These are phyloP conservation scores for Lagria hirta DNA, from an alignment of 2,888 invertebrate species.

Conservation along the genomic window DNA sequence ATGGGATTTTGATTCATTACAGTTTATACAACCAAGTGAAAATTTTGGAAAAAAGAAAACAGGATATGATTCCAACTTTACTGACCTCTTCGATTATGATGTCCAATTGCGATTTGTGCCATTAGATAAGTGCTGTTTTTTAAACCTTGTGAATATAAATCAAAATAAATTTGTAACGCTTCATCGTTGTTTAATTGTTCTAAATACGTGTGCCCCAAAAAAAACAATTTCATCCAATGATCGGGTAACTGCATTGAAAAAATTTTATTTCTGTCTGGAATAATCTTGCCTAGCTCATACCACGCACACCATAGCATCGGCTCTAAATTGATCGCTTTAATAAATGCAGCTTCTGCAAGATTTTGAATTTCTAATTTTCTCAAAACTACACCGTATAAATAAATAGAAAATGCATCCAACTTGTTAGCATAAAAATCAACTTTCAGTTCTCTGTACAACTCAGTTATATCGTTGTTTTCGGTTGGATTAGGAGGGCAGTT, in stretches of 20 bases:
- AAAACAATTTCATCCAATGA: constrained; percentile 95
- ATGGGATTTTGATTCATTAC: too few species aligned
- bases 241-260: constrained; percentile 69
- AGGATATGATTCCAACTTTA: too few species aligned
- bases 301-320: constrained; percentile 96
- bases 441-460: constrained; percentile 61
- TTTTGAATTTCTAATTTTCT: constrained; percentile 80
- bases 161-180: constrained; percentile 79
- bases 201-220: constrained; percentile 85
- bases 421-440: constrained; percentile 61
- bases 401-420: constrained; percentile 84
- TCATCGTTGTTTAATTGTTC: constrained; percentile 90
- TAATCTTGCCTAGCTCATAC: constrained; percentile 84
- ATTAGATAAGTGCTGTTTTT: constrained; percentile 84
- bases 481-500: constrained; percentile 62
- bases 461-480: constrained; percentile 58
- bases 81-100: constrained; percentile 86
- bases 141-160: constrained; percentile 77
- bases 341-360: constrained; percentile 76
- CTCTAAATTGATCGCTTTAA: constrained; percentile 74
- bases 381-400: constrained; percentile 87
- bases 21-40: too few species aligned
- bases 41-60: too few species aligned
- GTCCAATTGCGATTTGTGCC: constrained; percentile 89
- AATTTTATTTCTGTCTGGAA: constrained; percentile 70